Conservation (phyloP, 1,140 invertebrate genomes). For the Diabrotica virgifera region DNA sequence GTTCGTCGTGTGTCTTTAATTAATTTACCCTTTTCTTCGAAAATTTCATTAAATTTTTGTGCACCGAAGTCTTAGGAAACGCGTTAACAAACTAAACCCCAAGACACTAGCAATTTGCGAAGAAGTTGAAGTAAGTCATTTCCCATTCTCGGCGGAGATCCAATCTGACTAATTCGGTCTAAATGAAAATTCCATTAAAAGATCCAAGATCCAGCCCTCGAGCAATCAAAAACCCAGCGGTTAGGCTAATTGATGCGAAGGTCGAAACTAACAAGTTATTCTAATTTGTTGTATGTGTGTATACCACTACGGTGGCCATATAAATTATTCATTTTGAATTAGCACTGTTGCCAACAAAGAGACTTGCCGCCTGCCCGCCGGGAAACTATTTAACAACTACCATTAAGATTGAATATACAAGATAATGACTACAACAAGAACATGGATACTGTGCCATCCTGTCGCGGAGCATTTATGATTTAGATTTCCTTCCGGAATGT, state of each 20-base stretch:
- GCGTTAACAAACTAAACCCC: background rate
- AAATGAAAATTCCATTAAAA: conserved; percentile 7
- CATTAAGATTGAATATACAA: conserved; percentile 44
- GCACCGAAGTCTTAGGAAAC: background rate
- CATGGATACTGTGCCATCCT: conserved; percentile 16
- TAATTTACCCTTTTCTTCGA: too few species aligned
- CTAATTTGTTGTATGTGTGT: conserved; percentile 32
- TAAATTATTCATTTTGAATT: conserved; percentile 41
- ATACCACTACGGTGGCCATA: conserved; percentile 19
- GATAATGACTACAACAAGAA: conserved; percentile 35
- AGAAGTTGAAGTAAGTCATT: background rate
- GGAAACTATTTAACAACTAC: conserved; percentile 44
- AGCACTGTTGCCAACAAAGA: conserved; percentile 22
- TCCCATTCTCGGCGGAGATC: background rate
- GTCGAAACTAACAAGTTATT: conserved; percentile 21
- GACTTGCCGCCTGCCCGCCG: conserved; percentile 10
- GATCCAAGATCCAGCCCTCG: background rate
- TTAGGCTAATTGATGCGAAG: conserved; percentile 9
- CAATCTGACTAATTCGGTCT: background rate
- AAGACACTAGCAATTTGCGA: background rate
- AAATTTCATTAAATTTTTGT: too few species aligned
- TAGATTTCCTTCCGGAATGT: conserved; percentile 9
- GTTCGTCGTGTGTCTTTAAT: too few species aligned
- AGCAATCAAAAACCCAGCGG: conserved; percentile 7
- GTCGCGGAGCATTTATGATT: conserved; percentile 12